Base-by-base conservation (phyloP, 2,113 vertebrate genomes). In the Sceloporus tristichus region DNA sequence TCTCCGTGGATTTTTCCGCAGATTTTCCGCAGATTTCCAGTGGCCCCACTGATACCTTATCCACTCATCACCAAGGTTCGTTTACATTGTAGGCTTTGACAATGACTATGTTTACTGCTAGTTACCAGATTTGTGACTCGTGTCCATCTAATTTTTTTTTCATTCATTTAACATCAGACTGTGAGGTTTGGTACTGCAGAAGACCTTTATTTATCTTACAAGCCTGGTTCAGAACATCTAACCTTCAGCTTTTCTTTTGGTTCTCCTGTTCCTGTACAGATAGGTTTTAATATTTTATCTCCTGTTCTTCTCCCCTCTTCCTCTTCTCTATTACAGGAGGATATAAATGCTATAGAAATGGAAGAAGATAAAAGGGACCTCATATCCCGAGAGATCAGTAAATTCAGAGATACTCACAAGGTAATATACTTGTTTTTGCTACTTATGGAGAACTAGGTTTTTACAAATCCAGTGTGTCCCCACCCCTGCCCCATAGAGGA, bases 351-450 rank as follows among this genome's bases (percentile, higher is more conserved):
- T 92, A 99, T 99, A 95, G 99, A 99, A 96, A 99, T 99, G 97
- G 99, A 99, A 96, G 99, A 99, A 95, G 99, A 99, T 96, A 99
- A 99, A 98, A 98, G 99, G 97, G 99, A 99, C 97, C 97, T 99
- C 97, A 99, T 99, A 98, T 99, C 99, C 92, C 98, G 98, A 97
- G 99, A 99, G 97, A 99, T 99, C 97, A 99, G 98, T 98, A 99
- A 99, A 98, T 99, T 99, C 97, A 98, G 99, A 94, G 99, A 99
- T 96, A 99, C 99, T 91, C 99, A 99, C 97, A 99, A 99, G 99
- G 99, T 99, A 98, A 98, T 98, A 97, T 96, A 98, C 95, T 97
- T 97, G 87, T 88, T 94, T 96, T 97, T 96, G 92, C 93, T 75
- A 89, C 95, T 96, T 85, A 94, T 96, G 95, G 94, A 95, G 96